phyloP scores from a whole-genome alignment of 2,797 vertebrate species.

The Tenualosa ilisha region DNA sequence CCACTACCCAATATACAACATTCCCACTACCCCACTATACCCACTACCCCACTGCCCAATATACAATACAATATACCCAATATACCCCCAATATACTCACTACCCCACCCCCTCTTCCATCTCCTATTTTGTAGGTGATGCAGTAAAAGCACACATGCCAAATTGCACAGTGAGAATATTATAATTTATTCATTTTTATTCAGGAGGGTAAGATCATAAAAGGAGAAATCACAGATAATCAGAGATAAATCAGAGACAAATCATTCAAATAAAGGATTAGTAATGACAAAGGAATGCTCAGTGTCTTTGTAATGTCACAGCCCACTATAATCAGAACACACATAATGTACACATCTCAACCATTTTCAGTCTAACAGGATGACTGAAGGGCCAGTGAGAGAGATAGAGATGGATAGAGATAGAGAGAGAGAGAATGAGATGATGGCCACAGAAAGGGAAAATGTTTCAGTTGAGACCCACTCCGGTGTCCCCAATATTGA shows the following conservation, averaged over 20 bases:
- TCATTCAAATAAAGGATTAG: conserved; percentile 23
- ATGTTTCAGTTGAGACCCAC: not conserved
- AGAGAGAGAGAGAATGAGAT: conserved; percentile 33
- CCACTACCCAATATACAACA: too few species aligned
- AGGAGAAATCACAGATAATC: conserved; percentile 51
- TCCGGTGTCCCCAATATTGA: not conserved
- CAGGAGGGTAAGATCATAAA: conserved; percentile 51
- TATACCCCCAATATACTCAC: too few species aligned
- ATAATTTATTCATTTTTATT: conserved; percentile 69
- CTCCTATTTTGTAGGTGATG: too few species aligned
- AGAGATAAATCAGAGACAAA: conserved; percentile 34
- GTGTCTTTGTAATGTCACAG: conserved; percentile 50
- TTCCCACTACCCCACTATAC: too few species aligned
- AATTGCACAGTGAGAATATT: conserved; percentile 45
- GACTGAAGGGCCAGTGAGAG: conserved; percentile 38
- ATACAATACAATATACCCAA: too few species aligned
- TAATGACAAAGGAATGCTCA: conserved; percentile 62
- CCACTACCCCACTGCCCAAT: too few species aligned
- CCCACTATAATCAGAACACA: conserved; percentile 56
- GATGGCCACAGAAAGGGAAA: not conserved
- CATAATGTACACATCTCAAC: conserved; percentile 63
- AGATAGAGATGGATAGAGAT: not conserved
- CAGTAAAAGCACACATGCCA: not conserved
- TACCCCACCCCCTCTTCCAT: too few species aligned
- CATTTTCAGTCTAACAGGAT: conserved; percentile 24